Evolutionary conservation across 2,888 invertebrate species (phyloP).

Genomic region (Phlogophora meticulosa): DNA sequence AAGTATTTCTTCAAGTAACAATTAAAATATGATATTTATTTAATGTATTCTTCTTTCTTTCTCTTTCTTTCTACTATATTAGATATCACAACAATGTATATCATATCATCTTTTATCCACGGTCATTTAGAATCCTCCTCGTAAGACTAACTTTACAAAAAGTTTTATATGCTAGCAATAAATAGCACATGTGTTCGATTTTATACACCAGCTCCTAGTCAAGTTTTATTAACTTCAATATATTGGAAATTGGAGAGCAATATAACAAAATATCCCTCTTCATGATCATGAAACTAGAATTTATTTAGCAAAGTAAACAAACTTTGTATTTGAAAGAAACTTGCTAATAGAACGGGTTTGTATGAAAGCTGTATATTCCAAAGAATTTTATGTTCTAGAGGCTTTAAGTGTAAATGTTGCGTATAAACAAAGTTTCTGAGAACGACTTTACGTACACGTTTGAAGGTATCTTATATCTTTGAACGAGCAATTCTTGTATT

Average conservation of each 20-base stretch:
- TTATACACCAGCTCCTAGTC: constrained; percentile 12
- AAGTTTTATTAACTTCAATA: constrained; percentile 25
- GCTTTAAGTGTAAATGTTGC: not conserved
- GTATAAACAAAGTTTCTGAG: not conserved
- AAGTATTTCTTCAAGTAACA: too few species aligned
- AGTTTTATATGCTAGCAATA: constrained; percentile 8
- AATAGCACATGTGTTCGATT: too few species aligned
- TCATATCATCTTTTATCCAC: too few species aligned
- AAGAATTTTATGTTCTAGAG: not conserved
- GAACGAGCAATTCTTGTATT: too few species aligned
- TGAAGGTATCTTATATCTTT: too few species aligned
- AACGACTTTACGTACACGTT: too few species aligned
- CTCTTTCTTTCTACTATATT: too few species aligned
- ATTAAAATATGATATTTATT: too few species aligned
- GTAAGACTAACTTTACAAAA: too few species aligned
- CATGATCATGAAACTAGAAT: constrained; percentile 18
- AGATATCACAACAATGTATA: too few species aligned
- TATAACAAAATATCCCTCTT: constrained; percentile 8
- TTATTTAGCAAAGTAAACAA: constrained; percentile 19
- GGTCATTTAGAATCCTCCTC: too few species aligned
- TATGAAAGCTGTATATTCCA: not conserved
- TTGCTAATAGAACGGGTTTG: not conserved
- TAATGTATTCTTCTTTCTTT: too few species aligned
- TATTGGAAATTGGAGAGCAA: constrained; percentile 26
- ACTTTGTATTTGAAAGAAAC: not conserved